Conservation (phyloP, 2,113 vertebrate species). For the Percina caprodes region DNA sequence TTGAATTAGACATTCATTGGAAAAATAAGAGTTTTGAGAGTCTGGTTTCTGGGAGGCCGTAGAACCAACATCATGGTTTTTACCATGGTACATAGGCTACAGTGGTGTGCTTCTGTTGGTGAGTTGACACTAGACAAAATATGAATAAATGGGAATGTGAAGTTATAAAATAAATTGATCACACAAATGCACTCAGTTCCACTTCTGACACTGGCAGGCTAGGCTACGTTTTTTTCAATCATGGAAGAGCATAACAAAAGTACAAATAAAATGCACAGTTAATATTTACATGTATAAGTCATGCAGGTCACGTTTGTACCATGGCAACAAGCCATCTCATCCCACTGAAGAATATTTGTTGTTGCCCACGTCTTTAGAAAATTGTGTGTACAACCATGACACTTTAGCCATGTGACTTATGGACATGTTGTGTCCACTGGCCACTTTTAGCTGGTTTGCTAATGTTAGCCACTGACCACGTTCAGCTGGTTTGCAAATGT, state of each 20-base stretch:
- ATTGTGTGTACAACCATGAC: background rate
- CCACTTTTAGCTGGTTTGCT: background rate
- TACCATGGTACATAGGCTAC: background rate
- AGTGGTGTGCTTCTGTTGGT: slow-evolving; percentile 4
- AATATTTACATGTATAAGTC: background rate
- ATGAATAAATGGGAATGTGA: background rate
- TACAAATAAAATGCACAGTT: background rate
- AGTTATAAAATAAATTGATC: slow-evolving; percentile 6
- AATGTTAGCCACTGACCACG: no score
- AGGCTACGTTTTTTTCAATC: background rate
- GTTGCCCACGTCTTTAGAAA: background rate
- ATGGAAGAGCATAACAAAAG: background rate
- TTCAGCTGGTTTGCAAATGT: no score
- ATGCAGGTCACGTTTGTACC: background rate
- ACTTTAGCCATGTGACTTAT: background rate
- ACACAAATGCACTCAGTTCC: background rate
- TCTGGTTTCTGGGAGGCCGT: slow-evolving; percentile 18
- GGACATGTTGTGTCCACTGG: no score
- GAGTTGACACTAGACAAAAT: background rate
- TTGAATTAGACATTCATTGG: slow-evolving; percentile 15
- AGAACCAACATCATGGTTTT: background rate
- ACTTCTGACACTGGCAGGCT: no score
- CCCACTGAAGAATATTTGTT: background rate
- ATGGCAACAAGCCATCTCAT: background rate
- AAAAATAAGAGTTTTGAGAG: background rate